phyloP scores from a whole-genome alignment of 2,888 invertebrate species.

The Lucinisca nassula region DNA sequence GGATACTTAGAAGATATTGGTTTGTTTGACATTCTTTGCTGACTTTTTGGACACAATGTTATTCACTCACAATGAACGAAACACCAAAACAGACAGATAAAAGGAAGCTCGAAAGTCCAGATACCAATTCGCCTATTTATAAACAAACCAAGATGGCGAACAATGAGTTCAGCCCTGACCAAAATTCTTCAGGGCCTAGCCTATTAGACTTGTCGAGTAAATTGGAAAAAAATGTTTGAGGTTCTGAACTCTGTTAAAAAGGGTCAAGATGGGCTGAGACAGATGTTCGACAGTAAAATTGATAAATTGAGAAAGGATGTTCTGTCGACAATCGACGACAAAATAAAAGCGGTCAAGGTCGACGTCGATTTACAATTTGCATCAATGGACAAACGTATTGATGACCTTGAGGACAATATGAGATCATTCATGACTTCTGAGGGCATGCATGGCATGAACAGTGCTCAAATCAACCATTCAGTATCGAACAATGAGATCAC shows the following conservation, averaged over 20 bases:
- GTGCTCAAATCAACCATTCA: too few relatives aligned
- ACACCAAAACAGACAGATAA: too few relatives aligned
- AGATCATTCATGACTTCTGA: too few relatives aligned
- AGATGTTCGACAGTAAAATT: conserved; percentile 26
- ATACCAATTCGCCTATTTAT: conserved; percentile 1
- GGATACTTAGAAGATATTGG: too few relatives aligned
- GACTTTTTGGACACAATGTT: too few relatives aligned
- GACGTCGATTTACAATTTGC: conserved; percentile 12
- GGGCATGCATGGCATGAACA: too few relatives aligned
- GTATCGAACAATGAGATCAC: too few relatives aligned
- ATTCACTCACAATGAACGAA: too few relatives aligned
- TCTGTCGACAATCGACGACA: conserved; percentile 17
- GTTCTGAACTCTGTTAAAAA: neutral
- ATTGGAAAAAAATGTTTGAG: conserved; percentile 8
- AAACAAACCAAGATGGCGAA: neutral
- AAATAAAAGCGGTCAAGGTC: neutral
- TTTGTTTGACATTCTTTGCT: too few relatives aligned
- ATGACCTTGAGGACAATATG: too few relatives aligned
- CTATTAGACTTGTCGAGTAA: neutral
- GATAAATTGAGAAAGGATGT: conserved; percentile 42
- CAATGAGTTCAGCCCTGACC: too few relatives aligned
- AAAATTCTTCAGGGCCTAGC: neutral
- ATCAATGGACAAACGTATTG: neutral
- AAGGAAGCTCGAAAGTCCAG: too few relatives aligned
- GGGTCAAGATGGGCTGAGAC: conserved; percentile 16